Conservation (phyloP, 1,140 invertebrate genomes). For the Zaprionus africanus region DNA sequence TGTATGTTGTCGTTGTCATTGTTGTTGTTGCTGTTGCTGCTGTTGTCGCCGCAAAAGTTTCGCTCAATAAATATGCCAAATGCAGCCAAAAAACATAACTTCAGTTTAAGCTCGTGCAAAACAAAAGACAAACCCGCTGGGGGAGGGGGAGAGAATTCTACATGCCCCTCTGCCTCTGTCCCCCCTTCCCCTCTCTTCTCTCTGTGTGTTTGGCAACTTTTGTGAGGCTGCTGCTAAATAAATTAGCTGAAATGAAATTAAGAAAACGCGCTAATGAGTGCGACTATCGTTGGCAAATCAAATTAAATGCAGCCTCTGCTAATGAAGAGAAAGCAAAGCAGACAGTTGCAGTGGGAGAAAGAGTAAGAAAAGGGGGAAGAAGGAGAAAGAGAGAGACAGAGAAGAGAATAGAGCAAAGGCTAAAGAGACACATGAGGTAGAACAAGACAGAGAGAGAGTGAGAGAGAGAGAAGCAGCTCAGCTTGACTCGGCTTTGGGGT, state of each 20-base stretch:
- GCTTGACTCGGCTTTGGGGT: background rate
- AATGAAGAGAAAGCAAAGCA: constrained; percentile 36
- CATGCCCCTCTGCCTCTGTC: background rate
- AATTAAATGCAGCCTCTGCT: constrained; percentile 67
- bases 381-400: constrained; percentile 32
- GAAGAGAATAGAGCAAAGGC: constrained; percentile 9
- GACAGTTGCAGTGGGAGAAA: constrained; percentile 17
- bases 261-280: constrained; percentile 66
- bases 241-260: constrained; percentile 72
- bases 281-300: constrained; percentile 65
- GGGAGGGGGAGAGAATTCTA: constrained; percentile 4
- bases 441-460: background rate
- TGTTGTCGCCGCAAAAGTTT: constrained; percentile 45
- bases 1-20: background rate
- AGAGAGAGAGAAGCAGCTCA: background rate
- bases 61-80: constrained; percentile 53
- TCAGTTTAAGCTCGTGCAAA: constrained; percentile 57
- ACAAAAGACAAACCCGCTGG: constrained; percentile 10
- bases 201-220: constrained; percentile 46
- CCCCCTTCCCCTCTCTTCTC: background rate
- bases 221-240: constrained; percentile 41
- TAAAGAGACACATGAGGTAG: constrained; percentile 14
- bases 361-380: constrained; percentile 7
- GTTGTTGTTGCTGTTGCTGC: background rate
- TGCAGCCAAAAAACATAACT: constrained; percentile 59